Evolutionary conservation across 2,113 vertebrate species (phyloP).

Genomic region (Pelmatolapia mariae): DNA sequence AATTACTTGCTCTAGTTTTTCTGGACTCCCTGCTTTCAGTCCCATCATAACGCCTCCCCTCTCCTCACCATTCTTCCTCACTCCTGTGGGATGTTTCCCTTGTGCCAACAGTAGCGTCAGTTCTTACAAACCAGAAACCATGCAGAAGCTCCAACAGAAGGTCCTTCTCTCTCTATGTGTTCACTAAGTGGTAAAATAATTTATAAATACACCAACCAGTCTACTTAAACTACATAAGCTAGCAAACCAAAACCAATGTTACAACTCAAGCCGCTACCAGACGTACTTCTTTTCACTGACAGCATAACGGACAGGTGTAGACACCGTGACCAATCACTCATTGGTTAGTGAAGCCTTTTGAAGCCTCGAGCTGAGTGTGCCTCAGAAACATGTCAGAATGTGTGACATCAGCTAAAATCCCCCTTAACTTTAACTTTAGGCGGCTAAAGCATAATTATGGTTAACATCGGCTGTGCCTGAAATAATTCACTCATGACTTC

Average conservation of each 20-base stretch:
- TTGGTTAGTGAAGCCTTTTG: background rate
- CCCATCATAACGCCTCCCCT: background rate
- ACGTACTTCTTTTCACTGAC: background rate
- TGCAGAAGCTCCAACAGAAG: background rate
- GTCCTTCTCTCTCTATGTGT: background rate
- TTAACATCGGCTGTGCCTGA: background rate
- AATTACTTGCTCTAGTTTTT: background rate
- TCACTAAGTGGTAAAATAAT: background rate
- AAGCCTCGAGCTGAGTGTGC: background rate
- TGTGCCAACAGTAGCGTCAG: conserved; percentile 24
- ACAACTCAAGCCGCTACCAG: background rate
- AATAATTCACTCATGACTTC: background rate
- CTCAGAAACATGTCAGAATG: background rate
- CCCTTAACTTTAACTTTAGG: background rate
- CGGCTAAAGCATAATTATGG: background rate
- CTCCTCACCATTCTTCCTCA: conserved; percentile 11
- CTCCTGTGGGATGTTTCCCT: conserved; percentile 45
- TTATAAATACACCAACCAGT: background rate
- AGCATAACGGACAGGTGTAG: background rate
- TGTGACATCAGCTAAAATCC: background rate
- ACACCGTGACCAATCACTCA: background rate
- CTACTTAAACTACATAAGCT: background rate
- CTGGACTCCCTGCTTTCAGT: background rate
- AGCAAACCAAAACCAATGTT: background rate
- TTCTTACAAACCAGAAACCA: background rate